Evolutionary conservation across 2,113 vertebrate genomes (phyloP).

Genomic region (Oryzias woworae): DNA sequence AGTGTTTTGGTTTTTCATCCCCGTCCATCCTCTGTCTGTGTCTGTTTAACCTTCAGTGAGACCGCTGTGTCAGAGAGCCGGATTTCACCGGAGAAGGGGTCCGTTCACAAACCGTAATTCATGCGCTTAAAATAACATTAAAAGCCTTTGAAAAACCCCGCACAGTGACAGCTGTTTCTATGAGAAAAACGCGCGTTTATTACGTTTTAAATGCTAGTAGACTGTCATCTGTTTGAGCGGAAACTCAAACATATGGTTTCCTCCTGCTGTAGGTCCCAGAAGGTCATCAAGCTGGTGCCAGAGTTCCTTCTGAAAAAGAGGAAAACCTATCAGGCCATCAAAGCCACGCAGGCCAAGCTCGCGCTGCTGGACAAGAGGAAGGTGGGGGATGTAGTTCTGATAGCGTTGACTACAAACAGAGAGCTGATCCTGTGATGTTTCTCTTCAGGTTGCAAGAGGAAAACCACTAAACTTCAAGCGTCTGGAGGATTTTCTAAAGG

Average conservation of each 20-base stretch:
- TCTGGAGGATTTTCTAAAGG: slow-evolving; percentile 84
- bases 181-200: too few relatives aligned
- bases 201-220: too few relatives aligned
- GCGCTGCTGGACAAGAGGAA: slow-evolving; percentile 87
- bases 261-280: slow-evolving; percentile 66
- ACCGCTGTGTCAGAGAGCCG: too few relatives aligned
- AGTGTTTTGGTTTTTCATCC: too few relatives aligned
- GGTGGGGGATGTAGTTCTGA: slow-evolving; percentile 67
- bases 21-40: too few relatives aligned
- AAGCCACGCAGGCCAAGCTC: slow-evolving; percentile 91
- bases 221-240: too few relatives aligned
- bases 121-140: too few relatives aligned
- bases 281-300: slow-evolving; percentile 89
- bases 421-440: not conserved
- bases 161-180: too few relatives aligned
- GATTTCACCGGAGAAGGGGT: too few relatives aligned
- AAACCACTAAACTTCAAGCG: slow-evolving; percentile 85
- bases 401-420: not conserved
- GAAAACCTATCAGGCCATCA: slow-evolving; percentile 91
- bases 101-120: too few relatives aligned
- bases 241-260: not conserved
- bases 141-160: too few relatives aligned
- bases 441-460: slow-evolving; percentile 75
- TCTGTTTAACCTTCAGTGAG: too few relatives aligned
- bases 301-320: slow-evolving; percentile 95